These are phyloP conservation scores for Lasioglossum pauxillum DNA, from an alignment of 2,888 invertebrate genomes.

Conservation along the genomic window DNA sequence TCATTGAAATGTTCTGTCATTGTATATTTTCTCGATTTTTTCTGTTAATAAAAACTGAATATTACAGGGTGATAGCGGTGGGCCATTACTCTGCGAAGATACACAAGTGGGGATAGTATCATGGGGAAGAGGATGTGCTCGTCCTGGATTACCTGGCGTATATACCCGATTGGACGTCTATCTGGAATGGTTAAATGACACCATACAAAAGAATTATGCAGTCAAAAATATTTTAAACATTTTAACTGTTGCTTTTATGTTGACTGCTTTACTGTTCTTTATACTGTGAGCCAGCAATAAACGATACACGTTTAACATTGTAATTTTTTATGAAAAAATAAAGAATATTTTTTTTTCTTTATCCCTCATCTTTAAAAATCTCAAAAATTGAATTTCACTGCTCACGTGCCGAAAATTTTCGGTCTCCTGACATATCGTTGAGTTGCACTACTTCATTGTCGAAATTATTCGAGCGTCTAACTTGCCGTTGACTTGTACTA, in stretches of 20 bases:
- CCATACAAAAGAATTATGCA: constrained; percentile 61
- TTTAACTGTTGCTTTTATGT: background rate
- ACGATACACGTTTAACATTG: background rate
- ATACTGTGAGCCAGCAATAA: background rate
- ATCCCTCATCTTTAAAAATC: too few species aligned
- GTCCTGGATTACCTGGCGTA: constrained; percentile 74
- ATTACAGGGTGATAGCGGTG: constrained; percentile 79
- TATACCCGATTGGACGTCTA: constrained; percentile 77
- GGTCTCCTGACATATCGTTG: too few species aligned
- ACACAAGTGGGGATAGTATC: constrained; percentile 77
- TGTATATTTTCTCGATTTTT: background rate
- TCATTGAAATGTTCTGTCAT: background rate
- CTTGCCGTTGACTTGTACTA: too few species aligned
- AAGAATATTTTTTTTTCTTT: too few species aligned
- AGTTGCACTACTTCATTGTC: too few species aligned
- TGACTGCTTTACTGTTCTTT: background rate
- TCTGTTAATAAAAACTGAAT: background rate
- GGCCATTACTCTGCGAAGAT: constrained; percentile 75
- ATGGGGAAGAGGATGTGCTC: constrained; percentile 77
- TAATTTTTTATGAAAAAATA: too few species aligned
- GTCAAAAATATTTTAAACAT: background rate
- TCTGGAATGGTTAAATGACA: constrained; percentile 73
- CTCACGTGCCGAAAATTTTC: too few species aligned
- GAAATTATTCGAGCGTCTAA: too few species aligned
- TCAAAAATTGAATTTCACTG: too few species aligned